Percentiles rank a stretch among this genome's conserved stretches.
Conservation (phyloP, 2,888 invertebrate genomes). For the Laspeyria flexula region DNA sequence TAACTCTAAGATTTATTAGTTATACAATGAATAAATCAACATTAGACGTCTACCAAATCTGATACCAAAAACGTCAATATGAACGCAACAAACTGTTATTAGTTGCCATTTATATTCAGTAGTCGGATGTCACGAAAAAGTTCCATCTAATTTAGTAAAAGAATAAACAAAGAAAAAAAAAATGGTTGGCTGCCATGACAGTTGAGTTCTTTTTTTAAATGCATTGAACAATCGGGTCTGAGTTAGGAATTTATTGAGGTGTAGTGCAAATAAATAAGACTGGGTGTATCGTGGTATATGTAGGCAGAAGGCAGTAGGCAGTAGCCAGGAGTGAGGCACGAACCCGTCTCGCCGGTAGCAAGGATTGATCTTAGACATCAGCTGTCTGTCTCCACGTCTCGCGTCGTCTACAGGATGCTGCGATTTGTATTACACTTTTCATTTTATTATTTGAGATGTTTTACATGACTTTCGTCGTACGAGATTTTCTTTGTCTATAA, state of each 20-base stretch:
- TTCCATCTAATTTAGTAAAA: conserved; percentile 58
- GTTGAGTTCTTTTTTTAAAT: conserved; percentile 70
- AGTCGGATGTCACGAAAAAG: conserved; percentile 49
- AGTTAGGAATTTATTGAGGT: conserved; percentile 81
- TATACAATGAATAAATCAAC: conserved; percentile 27
- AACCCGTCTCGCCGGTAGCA: conserved; percentile 63
- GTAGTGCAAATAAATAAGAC: conserved; percentile 72
- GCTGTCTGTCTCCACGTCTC: conserved; percentile 71
- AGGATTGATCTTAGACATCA: conserved; percentile 80
- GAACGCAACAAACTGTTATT: conserved; percentile 35
- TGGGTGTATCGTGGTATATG: conserved; percentile 51
- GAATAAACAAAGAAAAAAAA: conserved; percentile 41
- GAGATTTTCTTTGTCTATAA: neutral
- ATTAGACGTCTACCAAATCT: conserved; percentile 21
- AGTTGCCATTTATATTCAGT: conserved; percentile 44
- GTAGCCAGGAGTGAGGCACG: conserved; percentile 54
- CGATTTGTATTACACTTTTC: neutral
- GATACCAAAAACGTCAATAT: conserved; percentile 31
- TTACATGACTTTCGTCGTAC: neutral
- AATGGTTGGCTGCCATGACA: conserved; percentile 46
- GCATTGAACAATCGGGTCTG: conserved; percentile 71
- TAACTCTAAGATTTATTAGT: conserved; percentile 22
- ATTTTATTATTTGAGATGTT: neutral
- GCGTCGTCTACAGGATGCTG: conserved; percentile 53
- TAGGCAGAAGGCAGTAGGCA: conserved; percentile 35